Base-by-base conservation (phyloP, 2,888 invertebrate species). In the Drepana falcataria region DNA sequence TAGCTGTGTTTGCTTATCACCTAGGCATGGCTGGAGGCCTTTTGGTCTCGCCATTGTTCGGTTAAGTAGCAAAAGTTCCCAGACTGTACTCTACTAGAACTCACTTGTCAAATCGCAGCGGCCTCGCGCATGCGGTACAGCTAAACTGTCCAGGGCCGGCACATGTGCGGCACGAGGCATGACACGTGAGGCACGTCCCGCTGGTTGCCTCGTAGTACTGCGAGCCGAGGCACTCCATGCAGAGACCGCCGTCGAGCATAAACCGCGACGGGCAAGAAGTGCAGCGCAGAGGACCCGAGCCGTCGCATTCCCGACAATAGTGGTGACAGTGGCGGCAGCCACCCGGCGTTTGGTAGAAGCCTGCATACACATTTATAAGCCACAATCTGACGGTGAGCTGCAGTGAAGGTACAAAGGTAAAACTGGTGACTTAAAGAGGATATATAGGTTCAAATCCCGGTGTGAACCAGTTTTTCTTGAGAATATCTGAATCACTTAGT, bases 321-420 rank as follows among this genome's bases (percentile, higher is more conserved):
- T 96, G 95, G 88, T 97, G 96, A 85, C 97, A 97, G 81, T 95
- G 96, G 63, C 95, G 95, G 76, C 97, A 97, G 5, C 96, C 96
- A 69, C 93, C 95, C 61, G 93, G 93, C 3, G 94, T 94, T 83
- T 96, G 95, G 86, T 96, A 97, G 85, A 95, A 96, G 48, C 96
- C 90, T 90, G 66, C 2, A 34, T 4, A 3, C 4, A 49, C 9
- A 21, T n/a, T n/a, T n/a, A n/a, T n/a, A n/a, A n/a, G n/a, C n/a
- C n/a, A n/a, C n/a, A n/a, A n/a, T n/a, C n/a, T n/a, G n/a, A n/a
- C n/a, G n/a, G n/a, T n/a, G n/a, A n/a, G n/a, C n/a, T n/a, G n/a
- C n/a, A n/a, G n/a, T n/a, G n/a, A n/a, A n/a, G n/a, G n/a, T n/a
- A n/a, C n/a, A n/a, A n/a, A n/a, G n/a, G n/a, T n/a, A n/a, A n/a